Evolutionary conservation across 2,113 vertebrate genomes (phyloP).

Genomic region (Macroglossus sobrinus): DNA sequence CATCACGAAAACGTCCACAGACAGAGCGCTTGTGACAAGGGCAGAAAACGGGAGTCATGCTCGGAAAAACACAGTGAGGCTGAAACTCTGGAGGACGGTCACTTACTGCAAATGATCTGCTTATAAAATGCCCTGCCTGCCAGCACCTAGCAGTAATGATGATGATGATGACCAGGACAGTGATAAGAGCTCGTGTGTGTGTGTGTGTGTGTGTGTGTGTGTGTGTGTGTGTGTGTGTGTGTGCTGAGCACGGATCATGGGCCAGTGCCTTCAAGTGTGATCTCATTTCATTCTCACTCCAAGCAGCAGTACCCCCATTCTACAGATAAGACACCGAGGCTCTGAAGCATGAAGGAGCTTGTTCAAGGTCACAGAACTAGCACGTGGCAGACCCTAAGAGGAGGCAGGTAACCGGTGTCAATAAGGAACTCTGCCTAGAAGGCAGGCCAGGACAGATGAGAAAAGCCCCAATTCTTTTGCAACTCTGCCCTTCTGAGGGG

Average conservation of each 20-base stretch:
- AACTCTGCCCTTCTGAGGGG: not conserved
- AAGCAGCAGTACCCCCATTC: not conserved
- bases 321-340: not conserved
- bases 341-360: not conserved
- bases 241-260: rapidly evolving
- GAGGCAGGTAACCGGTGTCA: not conserved
- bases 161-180: rapidly evolving
- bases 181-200: too few species aligned
- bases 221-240: too few species aligned
- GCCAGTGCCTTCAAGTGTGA: too few species aligned
- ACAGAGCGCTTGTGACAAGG: not conserved
- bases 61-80: not conserved
- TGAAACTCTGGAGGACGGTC: not conserved
- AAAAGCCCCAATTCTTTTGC: not conserved
- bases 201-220: too few species aligned
- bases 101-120: not conserved
- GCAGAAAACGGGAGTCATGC: not conserved
- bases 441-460: not conserved
- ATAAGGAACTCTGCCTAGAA: not conserved
- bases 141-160: rapidly evolving
- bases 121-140: not conserved
- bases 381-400: not conserved
- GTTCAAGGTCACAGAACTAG: not conserved
- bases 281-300: not conserved
- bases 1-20: not conserved